phyloP scores from a whole-genome alignment of 2,888 invertebrate species.

The Carcina quercana region DNA sequence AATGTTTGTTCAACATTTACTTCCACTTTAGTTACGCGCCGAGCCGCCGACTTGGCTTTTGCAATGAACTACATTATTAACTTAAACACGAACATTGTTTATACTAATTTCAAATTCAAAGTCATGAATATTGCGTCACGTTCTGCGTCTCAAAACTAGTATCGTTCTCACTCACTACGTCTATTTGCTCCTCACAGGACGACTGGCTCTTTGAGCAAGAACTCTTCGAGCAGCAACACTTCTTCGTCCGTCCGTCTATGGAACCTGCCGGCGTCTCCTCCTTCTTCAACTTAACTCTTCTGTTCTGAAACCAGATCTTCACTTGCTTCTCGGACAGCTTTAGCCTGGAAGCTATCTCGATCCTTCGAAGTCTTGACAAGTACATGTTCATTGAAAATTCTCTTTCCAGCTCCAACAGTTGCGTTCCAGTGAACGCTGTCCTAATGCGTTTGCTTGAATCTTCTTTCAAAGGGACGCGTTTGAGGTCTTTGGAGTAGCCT shows the following conservation, averaged over 20 bases:
- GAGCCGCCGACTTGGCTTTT: no score
- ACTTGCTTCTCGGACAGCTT: conserved; percentile 95
- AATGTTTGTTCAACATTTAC: no score
- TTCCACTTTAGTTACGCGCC: no score
- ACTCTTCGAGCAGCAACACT: conserved; percentile 53
- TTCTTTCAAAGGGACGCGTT: conserved; percentile 68
- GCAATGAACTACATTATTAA: no score
- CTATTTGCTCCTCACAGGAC: conserved; percentile 59
- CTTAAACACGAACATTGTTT: no score
- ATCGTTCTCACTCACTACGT: conserved; percentile 62
- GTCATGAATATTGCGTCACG: conserved; percentile 43
- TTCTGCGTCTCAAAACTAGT: conserved; percentile 46
- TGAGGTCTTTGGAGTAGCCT: conserved; percentile 55
- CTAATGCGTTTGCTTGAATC: conserved; percentile 90
- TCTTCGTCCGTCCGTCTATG: conserved; percentile 41
- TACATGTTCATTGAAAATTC: conserved; percentile 95
- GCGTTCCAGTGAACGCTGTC: conserved; percentile 94
- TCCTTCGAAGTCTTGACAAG: conserved; percentile 88
- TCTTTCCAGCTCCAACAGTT: conserved; percentile 89
- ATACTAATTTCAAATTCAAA: no score
- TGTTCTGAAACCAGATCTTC: conserved; percentile 96
- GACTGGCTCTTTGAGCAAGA: conserved; percentile 41
- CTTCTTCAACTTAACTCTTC: conserved; percentile 94
- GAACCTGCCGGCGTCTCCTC: conserved; percentile 78
- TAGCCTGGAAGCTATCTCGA: conserved; percentile 93